phyloP scores from a whole-genome alignment of 2,888 invertebrate species.

The Eretmocerus hayati region DNA sequence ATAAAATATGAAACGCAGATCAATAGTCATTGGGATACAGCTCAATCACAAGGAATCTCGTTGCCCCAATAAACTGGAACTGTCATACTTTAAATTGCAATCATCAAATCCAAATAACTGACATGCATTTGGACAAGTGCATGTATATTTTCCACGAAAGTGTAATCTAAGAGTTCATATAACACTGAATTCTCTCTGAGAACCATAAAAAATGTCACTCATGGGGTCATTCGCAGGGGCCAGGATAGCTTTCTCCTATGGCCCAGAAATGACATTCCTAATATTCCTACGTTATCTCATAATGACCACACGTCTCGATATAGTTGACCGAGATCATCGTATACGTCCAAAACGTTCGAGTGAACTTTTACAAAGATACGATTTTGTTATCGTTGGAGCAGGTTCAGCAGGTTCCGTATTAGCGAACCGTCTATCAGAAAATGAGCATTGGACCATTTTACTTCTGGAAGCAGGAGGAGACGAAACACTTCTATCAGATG shows the following conservation, averaged over 20 bases:
- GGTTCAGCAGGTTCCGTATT: conserved; percentile 77
- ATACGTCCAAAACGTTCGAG: conserved; percentile 53
- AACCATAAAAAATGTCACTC: conserved; percentile 25
- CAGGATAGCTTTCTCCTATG: conserved; percentile 59
- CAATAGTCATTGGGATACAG: too few relatives aligned
- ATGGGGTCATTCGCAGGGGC: conserved; percentile 53
- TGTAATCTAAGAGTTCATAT: too few relatives aligned
- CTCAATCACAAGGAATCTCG: too few relatives aligned
- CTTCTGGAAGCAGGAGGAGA: conserved; percentile 76
- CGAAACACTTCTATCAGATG: conserved; percentile 64
- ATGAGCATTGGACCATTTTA: conserved; percentile 63
- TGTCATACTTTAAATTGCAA: too few relatives aligned
- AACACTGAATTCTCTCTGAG: too few relatives aligned
- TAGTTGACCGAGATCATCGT: conserved; percentile 60
- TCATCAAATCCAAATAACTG: too few relatives aligned
- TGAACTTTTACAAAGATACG: conserved; percentile 58
- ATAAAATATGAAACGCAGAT: too few relatives aligned
- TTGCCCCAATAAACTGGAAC: too few relatives aligned
- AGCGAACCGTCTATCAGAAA: conserved; percentile 71
- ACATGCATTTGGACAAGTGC: too few relatives aligned
- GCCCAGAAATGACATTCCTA: conserved; percentile 60
- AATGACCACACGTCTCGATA: conserved; percentile 61
- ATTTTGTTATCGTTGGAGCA: conserved; percentile 74
- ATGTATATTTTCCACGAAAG: too few relatives aligned
- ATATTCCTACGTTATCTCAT: conserved; percentile 60